Percentiles rank a stretch among this genome's conserved stretches.
phyloP scores from a whole-genome alignment of 2,888 invertebrate genomes.

The Steinernema carpocapsae region DNA sequence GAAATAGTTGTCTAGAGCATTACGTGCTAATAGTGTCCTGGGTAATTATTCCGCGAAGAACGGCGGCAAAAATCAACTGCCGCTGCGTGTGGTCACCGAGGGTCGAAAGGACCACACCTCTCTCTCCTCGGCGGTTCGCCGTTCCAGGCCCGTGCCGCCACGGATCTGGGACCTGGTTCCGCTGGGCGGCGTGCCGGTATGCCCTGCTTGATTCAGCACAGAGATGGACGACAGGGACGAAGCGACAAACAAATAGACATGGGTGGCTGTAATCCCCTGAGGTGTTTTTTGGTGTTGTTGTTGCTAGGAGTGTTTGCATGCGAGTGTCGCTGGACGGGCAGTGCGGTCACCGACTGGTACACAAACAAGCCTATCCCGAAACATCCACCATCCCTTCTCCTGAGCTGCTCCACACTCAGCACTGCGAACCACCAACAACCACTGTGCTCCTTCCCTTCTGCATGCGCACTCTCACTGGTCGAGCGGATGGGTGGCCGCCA shows the following conservation, averaged over 20 bases:
- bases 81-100: conserved; percentile 13
- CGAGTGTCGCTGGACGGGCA: conserved; percentile 35
- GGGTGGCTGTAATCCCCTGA: conserved; percentile 35
- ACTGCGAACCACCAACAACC: background rate
- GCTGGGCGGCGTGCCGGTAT: conserved; percentile 17
- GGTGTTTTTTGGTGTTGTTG: conserved; percentile 35
- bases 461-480: conserved; percentile 34
- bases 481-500: background rate
- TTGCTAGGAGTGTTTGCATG: conserved; percentile 35
- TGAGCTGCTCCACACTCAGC: conserved; percentile 31
- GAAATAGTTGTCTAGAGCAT: no score
- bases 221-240: conserved; percentile 31
- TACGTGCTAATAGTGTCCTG: no score
- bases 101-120: background rate
- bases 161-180: background rate
- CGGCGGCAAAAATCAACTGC: conserved; percentile 6
- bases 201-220: conserved; percentile 16
- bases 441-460: conserved; percentile 1
- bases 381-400: conserved; percentile 34
- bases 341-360: conserved; percentile 35
- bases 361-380: conserved; percentile 35
- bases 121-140: background rate
- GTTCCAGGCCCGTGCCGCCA: conserved; percentile 12
- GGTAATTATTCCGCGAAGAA: no score
- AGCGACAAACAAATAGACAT: conserved; percentile 34